phyloP scores from a whole-genome alignment of 2,113 vertebrate genomes.

The Chroicocephalus ridibundus region DNA sequence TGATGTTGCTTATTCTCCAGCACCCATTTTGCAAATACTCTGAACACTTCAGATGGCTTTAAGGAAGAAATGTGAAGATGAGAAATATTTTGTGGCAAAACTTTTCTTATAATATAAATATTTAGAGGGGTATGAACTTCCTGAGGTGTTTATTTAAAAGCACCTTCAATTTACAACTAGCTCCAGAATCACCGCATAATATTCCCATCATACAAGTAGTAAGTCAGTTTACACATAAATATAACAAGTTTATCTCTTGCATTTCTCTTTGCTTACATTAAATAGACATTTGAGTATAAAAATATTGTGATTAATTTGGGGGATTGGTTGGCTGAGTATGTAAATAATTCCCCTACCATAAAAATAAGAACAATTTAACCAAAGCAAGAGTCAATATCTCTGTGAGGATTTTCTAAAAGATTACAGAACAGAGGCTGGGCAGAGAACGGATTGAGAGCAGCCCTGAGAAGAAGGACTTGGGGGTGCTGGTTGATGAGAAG shows the following conservation, averaged over 20 bases:
- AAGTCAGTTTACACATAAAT: background rate
- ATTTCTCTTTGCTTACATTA: conserved; percentile 23
- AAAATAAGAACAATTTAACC: conserved; percentile 13
- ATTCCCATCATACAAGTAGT: background rate
- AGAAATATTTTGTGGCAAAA: background rate
- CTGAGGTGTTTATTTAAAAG: background rate
- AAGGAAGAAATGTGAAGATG: background rate
- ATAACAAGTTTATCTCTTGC: background rate
- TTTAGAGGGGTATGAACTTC: background rate
- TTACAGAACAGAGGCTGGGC: background rate
- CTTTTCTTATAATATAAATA: background rate
- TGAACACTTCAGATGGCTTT: background rate
- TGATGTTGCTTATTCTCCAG: background rate
- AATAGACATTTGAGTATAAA: background rate
- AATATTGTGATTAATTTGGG: conserved; percentile 34
- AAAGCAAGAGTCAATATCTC: background rate
- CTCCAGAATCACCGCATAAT: background rate
- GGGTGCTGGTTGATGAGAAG: too few relatives aligned
- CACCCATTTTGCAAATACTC: background rate
- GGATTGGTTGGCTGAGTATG: background rate
- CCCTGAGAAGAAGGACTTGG: background rate
- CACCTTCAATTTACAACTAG: background rate
- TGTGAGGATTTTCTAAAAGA: conserved; percentile 13
- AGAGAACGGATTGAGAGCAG: background rate
- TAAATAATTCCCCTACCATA: background rate